Evolutionary conservation across 1,140 invertebrate species (phyloP), one percentile per base, ranked within the genome.

Genomic region (Leptopilina clavipes): DNA sequence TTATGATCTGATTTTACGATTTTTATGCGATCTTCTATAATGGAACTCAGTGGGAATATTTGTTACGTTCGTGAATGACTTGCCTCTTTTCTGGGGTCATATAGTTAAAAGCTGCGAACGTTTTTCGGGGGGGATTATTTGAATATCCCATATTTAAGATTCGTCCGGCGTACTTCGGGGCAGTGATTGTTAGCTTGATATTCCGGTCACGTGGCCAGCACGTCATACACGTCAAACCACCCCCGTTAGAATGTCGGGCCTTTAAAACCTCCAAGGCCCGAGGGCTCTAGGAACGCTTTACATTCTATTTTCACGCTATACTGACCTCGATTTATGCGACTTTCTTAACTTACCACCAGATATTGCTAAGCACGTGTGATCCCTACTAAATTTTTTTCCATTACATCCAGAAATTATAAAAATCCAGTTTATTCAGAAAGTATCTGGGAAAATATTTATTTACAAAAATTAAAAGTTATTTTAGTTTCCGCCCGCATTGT

Each of bases 241-340:
- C 83, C 86, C 84, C 82, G 82, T 74, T 81, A 77, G 78, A 65
- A 72, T 48, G 76, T 31, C 65, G 70, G 45, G 59, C 40, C 37
- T 75, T 70, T 14, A 71, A 74, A 71, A 74, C 48, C 74, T n/a
- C 65, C 76, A 76, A 80, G 79, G 83, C 81, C 85, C 78, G 81
- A 86, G 82, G 84, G 79, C 77, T 65, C 73, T 81, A 78, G 79
- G 81, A 86, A 79, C 85, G 84, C 87, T 90, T 89, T 89, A 89
- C 87, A 89, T 90, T 90, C 85, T 88, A 89, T 90, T 89, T 90
- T 90, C 87, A 89, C 88, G 88, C 87, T 90, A 83, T 89, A 89
- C 85, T 89, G 88, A 90, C 85, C 85, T 83, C 85, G 85, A 89
- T 87, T 86, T 89, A 89, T 88, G 85, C 85, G 85, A 86, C 86